A percentile compares a stretch with the other conserved stretches of the same genome.
These are phyloP conservation scores for Oophaga pumilio DNA, from an alignment of 2,113 vertebrate species.

Conservation along the genomic window DNA sequence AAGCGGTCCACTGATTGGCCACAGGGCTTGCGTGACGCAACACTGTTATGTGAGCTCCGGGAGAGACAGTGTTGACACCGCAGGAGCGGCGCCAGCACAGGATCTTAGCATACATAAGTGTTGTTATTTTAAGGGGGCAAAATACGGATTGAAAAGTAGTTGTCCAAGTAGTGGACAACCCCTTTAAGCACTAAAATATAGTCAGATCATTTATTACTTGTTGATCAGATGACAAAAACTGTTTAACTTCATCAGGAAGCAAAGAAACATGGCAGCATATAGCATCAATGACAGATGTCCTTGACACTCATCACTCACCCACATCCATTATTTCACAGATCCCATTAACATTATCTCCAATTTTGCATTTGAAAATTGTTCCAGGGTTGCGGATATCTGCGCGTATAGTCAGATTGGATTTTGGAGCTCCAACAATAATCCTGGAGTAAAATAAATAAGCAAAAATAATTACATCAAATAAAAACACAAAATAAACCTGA, in stretches of 20 bases:
- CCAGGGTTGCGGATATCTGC: conserved; percentile 75
- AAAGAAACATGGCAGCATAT: not conserved
- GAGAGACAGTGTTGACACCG: too few species aligned
- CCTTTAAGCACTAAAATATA: not conserved
- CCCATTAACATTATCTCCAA: conserved; percentile 66
- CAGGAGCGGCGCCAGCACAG: too few species aligned
- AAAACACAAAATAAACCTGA: not conserved
- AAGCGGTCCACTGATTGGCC: too few species aligned
- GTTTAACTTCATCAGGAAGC: not conserved
- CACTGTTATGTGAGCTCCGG: too few species aligned
- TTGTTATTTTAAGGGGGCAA: too few species aligned
- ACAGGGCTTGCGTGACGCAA: too few species aligned
- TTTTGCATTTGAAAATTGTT: conserved; percentile 81
- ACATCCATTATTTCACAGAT: conserved; percentile 70
- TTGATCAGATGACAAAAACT: not conserved
- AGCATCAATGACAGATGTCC: not conserved
- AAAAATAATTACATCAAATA: not conserved
- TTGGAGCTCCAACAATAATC: conserved; percentile 88
- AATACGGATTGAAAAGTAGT: too few species aligned
- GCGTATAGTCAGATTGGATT: conserved; percentile 72
- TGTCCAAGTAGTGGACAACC: too few species aligned
- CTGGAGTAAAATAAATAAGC: conserved; percentile 64
- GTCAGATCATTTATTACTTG: not conserved
- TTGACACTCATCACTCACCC: conserved; percentile 70
- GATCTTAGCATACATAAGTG: too few species aligned